phyloP scores from a whole-genome alignment of 2,113 vertebrate genomes.

The Tinamus guttatus region DNA sequence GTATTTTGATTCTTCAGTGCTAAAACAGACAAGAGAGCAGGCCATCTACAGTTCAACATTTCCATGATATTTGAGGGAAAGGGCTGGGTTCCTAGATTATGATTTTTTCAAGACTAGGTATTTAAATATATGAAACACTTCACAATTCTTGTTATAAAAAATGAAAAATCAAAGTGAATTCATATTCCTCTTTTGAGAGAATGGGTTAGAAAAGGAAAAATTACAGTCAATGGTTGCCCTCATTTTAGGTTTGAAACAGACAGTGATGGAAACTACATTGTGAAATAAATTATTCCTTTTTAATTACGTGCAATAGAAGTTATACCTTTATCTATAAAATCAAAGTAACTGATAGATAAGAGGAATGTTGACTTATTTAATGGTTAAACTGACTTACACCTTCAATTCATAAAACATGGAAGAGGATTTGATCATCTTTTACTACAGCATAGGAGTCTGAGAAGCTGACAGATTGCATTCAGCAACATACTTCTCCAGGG shows the following conservation, averaged over 20 bases:
- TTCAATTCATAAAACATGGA: slow-evolving; percentile 53
- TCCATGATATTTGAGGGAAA: neutral
- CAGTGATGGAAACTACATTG: slow-evolving; percentile 51
- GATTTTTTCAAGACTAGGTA: neutral
- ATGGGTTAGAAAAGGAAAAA: slow-evolving; percentile 51
- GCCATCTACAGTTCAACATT: neutral
- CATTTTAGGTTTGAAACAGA: slow-evolving; percentile 59
- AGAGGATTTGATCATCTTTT: slow-evolving; percentile 61
- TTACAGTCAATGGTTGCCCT: slow-evolving; percentile 48
- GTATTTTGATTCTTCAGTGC: neutral
- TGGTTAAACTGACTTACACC: slow-evolving; percentile 66
- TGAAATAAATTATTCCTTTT: slow-evolving; percentile 74
- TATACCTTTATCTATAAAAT: slow-evolving; percentile 70
- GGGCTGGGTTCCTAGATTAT: neutral
- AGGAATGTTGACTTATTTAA: slow-evolving; percentile 59
- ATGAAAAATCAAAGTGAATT: slow-evolving; percentile 57
- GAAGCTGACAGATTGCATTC: slow-evolving; percentile 57
- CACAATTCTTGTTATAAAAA: slow-evolving; percentile 35
- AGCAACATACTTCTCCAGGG: slow-evolving; percentile 41
- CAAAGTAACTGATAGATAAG: slow-evolving; percentile 66
- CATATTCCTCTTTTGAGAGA: slow-evolving; percentile 36
- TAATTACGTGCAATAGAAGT: slow-evolving; percentile 64
- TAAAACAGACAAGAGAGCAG: neutral
- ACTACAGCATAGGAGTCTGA: slow-evolving; percentile 2
- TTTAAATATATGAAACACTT: slow-evolving; percentile 2